These are phyloP conservation scores for Dendrolimus houi DNA, from an alignment of 2,888 invertebrate species.

Conservation along the genomic window DNA sequence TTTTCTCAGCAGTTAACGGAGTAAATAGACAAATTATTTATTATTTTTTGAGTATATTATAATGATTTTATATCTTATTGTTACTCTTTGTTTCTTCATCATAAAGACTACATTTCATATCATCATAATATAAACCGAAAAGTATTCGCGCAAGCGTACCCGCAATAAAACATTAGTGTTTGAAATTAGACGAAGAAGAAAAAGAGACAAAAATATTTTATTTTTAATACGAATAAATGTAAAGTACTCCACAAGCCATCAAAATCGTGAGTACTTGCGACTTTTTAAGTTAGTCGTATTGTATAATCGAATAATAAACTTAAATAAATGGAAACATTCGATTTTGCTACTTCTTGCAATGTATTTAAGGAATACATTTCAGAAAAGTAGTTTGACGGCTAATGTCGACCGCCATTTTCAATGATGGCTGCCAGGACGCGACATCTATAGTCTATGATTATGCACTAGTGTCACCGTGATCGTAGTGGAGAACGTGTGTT, in stretches of 20 bases:
- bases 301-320: conserved; percentile 45
- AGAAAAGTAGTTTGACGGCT: conserved; percentile 39
- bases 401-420: conserved; percentile 61
- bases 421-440: conserved; percentile 60
- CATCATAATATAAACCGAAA: background rate
- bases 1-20: too few relatives aligned
- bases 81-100: too few relatives aligned
- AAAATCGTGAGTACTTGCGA: conserved; percentile 15
- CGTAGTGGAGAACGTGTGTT: conserved; percentile 43
- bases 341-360: background rate
- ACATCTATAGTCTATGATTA: conserved; percentile 49
- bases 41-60: too few relatives aligned
- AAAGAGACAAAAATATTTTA: conserved; percentile 5
- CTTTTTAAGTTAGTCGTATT: conserved; percentile 44
- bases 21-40: too few relatives aligned
- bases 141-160: conserved; percentile 6
- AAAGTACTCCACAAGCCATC: conserved; percentile 5
- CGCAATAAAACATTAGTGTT: conserved; percentile 4
- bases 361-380: background rate
- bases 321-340: background rate
- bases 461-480: conserved; percentile 64
- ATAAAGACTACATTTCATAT: too few relatives aligned
- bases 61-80: too few relatives aligned
- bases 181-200: conserved; percentile 1
- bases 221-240: conserved; percentile 3